phyloP scores from a whole-genome alignment of 2,113 vertebrate genomes.

The Crotophaga sulcirostris region DNA sequence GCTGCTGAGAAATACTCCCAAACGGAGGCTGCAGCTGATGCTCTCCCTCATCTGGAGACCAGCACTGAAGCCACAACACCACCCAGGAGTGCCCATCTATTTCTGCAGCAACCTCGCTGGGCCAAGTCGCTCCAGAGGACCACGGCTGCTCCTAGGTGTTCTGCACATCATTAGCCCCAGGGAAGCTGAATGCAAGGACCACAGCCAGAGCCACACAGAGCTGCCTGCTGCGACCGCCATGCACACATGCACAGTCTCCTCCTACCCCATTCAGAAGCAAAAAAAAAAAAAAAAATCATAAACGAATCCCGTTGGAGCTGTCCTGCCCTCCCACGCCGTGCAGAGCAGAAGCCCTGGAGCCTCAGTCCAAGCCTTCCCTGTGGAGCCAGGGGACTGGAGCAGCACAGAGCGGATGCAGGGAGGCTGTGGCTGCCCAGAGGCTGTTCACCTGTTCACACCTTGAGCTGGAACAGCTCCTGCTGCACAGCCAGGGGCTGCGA shows the following conservation, averaged over 20 bases:
- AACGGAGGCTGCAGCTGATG: not conserved
- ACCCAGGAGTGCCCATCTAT: rapidly evolving
- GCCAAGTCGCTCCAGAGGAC: not conserved
- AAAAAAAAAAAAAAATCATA: too few species aligned
- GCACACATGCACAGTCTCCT: too few species aligned
- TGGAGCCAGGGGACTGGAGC: too few species aligned
- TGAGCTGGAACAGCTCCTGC: too few species aligned
- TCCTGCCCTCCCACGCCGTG: not conserved
- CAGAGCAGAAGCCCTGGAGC: not conserved
- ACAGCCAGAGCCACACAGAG: not conserved
- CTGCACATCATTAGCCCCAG: too few species aligned
- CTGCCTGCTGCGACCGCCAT: not conserved
- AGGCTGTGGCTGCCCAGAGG: too few species aligned
- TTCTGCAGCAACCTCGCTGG: rapidly evolving
- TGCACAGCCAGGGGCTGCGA: too few species aligned
- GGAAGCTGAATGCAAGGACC: rapidly evolving
- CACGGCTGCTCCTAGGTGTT: rapidly evolving
- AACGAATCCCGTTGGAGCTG: not conserved
- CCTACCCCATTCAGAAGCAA: not conserved
- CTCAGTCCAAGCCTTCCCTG: too few species aligned
- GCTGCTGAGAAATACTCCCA: not conserved
- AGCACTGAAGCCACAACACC: not conserved
- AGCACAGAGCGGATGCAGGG: too few species aligned
- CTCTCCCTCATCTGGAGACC: rapidly evolving
- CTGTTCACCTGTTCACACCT: too few species aligned